These are phyloP conservation scores for Paradoxurus hermaphroditus DNA, from an alignment of 2,113 vertebrate genomes.

Conservation along the genomic window DNA sequence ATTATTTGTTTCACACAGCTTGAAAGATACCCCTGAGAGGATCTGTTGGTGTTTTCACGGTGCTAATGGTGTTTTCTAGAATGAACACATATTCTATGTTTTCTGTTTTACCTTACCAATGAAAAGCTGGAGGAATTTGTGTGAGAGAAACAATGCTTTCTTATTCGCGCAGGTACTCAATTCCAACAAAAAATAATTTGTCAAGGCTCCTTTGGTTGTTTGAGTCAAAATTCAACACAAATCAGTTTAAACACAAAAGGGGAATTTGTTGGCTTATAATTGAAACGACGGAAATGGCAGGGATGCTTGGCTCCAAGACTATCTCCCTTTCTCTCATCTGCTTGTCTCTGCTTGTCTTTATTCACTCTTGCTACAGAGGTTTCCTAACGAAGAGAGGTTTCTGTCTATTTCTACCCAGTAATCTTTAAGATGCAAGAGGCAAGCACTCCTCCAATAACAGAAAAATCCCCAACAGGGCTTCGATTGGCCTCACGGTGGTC, in stretches of 20 bases:
- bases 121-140: conserved; percentile 25
- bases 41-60: neutral
- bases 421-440: neutral
- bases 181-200: conserved; percentile 68
- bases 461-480: neutral
- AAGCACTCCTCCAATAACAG: neutral
- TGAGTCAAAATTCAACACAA: conserved; percentile 62
- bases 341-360: conserved; percentile 55
- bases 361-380: neutral
- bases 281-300: conserved; percentile 49
- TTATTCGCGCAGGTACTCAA: conserved; percentile 45
- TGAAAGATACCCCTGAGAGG: neutral
- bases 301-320: conserved; percentile 5
- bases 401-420: neutral
- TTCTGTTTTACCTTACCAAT: conserved; percentile 19
- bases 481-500: neutral
- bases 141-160: conserved; percentile 51
- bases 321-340: neutral
- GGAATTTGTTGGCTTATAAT: conserved; percentile 49
- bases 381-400: neutral
- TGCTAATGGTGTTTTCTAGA: neutral
- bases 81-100: neutral
- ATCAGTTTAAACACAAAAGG: conserved; percentile 54
- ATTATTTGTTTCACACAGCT: neutral
- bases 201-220: conserved; percentile 32